These are phyloP conservation scores for Syngnathus acus DNA, from an alignment of 2,797 vertebrate genomes.

Conservation along the genomic window DNA sequence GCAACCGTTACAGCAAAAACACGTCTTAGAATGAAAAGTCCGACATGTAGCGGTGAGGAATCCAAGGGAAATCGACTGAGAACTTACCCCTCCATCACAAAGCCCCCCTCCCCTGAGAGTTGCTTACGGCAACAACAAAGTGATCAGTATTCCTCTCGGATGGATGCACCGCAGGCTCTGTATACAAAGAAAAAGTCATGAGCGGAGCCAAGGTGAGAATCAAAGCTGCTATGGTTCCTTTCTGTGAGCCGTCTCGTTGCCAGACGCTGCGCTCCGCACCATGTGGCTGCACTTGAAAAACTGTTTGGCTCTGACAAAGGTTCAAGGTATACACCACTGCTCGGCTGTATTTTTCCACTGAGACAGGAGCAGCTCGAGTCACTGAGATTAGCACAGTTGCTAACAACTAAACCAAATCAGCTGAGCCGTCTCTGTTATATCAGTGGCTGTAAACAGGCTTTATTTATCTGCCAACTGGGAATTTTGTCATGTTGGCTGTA, in stretches of 20 bases:
- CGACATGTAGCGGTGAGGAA: not conserved
- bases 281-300: conserved; percentile 21
- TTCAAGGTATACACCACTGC: conserved; percentile 32
- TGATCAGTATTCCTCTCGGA: conserved; percentile 57
- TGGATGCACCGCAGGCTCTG: conserved; percentile 23
- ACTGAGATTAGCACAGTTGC: conserved; percentile 51
- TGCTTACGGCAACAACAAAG: conserved; percentile 34
- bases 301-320: conserved; percentile 29
- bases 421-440: conserved; percentile 44
- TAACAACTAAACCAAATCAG: conserved; percentile 63
- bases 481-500: conserved; percentile 22
- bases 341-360: conserved; percentile 62
- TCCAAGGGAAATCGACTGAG: conserved; percentile 9
- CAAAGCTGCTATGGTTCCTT: conserved; percentile 22
- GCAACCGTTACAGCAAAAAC: not conserved
- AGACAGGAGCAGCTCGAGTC: conserved; percentile 39
- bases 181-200: conserved; percentile 37
- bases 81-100: conserved; percentile 58
- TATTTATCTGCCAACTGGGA: conserved; percentile 28
- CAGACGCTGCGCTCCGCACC: conserved; percentile 14
- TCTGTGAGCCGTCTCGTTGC: conserved; percentile 14
- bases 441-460: conserved; percentile 26
- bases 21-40: conserved; percentile 4
- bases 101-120: conserved; percentile 33
- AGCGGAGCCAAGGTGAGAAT: conserved; percentile 34